Base-by-base conservation (phyloP, 2,797 vertebrate genomes). In the Naso thynnoides region DNA sequence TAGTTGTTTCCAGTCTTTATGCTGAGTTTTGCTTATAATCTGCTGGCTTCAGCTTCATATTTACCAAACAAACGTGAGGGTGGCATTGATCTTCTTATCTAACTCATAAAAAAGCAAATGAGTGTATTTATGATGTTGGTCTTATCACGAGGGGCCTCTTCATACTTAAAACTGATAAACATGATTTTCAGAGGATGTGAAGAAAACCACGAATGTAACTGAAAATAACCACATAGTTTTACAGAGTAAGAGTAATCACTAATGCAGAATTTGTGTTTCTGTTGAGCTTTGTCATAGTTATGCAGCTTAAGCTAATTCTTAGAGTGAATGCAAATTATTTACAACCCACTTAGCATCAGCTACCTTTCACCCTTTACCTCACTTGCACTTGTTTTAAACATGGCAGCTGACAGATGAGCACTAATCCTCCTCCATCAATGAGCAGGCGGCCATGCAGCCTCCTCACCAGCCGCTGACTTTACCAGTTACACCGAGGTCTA, bases 311-410 rank as follows among this genome's bases (percentile, higher is more conserved):
- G 55, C 72, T 73, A 48, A 79, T 70, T 65, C 67, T 60, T 14
- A n/a, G 56, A 64, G 71, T 52, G 65, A 75, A 78, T 38, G 41
- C 53, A 57, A 70, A 86, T 81, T 74, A 78, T 78, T 58, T 72
- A 42, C 65, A 42, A 66, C 75, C 48, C 61, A 56, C 42, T 82
- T 75, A 64, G 10, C 69, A 19, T 50, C 48, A 7, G 13, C 57
- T 61, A 79, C 80, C 72, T 68, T 64, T 85, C 78, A 82, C 78
- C 85, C 44, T 36, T 66, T 58, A 58, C 73, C 83, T 83, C 49
- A 19, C 70, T 50, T 44, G 53, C 56, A 69, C 72, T 76, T 6
- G 29, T 48, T 73, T 59, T 29, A 45, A 81, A 67, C 36, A 41
- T 38, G 62, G 70, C 74, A 65, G 61, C 73, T 49, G 72, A 67